Evolutionary conservation across 2,797 vertebrate species (phyloP), one percentile per base, ranked within the genome.

Genomic region (Silurus lanzhouensis): DNA sequence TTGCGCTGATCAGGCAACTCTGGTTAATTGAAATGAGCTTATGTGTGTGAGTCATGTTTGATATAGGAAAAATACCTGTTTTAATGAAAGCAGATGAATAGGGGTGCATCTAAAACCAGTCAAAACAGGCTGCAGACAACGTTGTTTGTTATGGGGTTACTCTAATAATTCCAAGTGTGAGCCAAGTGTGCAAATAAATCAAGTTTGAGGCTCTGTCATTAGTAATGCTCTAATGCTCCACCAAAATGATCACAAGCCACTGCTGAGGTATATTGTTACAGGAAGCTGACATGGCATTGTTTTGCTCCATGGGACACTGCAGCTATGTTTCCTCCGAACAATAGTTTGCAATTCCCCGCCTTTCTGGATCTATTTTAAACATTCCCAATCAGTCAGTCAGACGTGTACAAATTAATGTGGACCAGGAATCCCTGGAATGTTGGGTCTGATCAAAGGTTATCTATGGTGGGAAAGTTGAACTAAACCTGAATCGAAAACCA

Each of bases 331-430:
- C 3, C 55, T 83, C 75, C 38, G 17, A 72, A 85, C 81, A 83
- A 83, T 61, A 81, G 10, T 31, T 71, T 58, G 25, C 63, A 27
- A 68, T 76, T 70, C 75, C 63, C 68, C 6, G 19, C 22, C 70
- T 38, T 82, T 76, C 66, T 74, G 46, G 46, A 75, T 81, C 70
- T 64, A 75, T 81, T 79, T 85, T 38, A 85, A 74, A 81, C 22
- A 58, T n/a, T 55, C 83, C 48, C 75, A n/a, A 72, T 52, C 31
- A 19, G 22, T 20, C 57, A 63, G 77, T 38, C 38, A 38, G 38
- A 31, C 25, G 27, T 81, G 78, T 31, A 64, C 17, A 81, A 52
- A 25, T 70, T 38, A 55, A 2, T 12, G 44, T 27, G 61, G 22
- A 60, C 60, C 61, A 66, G 74, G 71, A 83, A 82, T 85, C 10